A percentile compares a stretch with the other conserved stretches of the same genome.
Conservation (phyloP, 1,140 invertebrate species). For the Anastatus disparis region DNA sequence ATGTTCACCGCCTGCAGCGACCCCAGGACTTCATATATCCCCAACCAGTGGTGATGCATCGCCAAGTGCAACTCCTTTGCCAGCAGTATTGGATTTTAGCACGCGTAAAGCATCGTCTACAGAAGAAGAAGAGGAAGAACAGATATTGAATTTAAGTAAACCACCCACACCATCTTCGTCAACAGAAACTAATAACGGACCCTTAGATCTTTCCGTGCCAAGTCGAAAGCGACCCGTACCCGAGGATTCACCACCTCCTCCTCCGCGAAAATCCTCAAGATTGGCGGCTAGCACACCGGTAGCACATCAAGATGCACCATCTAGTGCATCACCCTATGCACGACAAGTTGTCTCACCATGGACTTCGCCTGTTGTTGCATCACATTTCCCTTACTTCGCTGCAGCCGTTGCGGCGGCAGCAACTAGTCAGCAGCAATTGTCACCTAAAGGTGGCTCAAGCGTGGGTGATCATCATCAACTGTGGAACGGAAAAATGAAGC, state of each 20-base stretch:
- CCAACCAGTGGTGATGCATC: conserved; percentile 58
- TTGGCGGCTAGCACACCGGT: conserved; percentile 52
- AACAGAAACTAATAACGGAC: conserved; percentile 75
- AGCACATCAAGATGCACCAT: conserved; percentile 55
- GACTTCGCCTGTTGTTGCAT: conserved; percentile 80
- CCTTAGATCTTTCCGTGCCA: conserved; percentile 82
- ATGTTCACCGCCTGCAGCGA: conserved; percentile 68
- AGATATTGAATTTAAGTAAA: conserved; percentile 77
- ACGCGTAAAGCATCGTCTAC: conserved; percentile 69
- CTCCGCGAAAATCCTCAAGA: conserved; percentile 73
- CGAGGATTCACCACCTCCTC: conserved; percentile 73
- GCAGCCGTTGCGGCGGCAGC: conserved; percentile 80
- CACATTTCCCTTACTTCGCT: conserved; percentile 81
- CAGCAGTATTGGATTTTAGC: conserved; percentile 81
- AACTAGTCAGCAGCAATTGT: conserved; percentile 71
- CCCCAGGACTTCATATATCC: conserved; percentile 62
- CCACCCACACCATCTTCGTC: conserved; percentile 65
- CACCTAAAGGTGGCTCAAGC: conserved; percentile 74
- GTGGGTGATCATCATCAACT: conserved; percentile 67
- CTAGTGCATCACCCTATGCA: conserved; percentile 67
- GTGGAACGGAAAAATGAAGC: conserved; percentile 85
- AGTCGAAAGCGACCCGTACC: conserved; percentile 77
- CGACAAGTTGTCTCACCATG: conserved; percentile 78
- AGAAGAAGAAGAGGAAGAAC: conserved; percentile 71
- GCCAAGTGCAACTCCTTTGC: conserved; percentile 63